A percentile compares a stretch with the other conserved stretches of the same genome.
phyloP scores from a whole-genome alignment of 2,113 vertebrate genomes.

The Planiliza haematocheilus region DNA sequence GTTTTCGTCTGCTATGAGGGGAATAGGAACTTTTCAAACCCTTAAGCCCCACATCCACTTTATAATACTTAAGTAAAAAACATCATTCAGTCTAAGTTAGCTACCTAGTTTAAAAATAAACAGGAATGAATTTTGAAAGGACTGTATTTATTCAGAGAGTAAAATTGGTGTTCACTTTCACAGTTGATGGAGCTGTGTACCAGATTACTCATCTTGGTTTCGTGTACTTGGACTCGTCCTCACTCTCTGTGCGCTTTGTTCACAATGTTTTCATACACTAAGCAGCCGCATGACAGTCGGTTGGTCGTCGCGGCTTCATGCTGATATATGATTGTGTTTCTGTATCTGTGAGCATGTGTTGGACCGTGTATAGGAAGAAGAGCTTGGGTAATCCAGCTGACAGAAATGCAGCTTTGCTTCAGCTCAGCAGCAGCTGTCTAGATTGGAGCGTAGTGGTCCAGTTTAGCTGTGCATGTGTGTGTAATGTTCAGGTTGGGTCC shows the following conservation, averaged over 20 bases:
- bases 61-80: too few species aligned
- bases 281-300: too few species aligned
- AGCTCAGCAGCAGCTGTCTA: constrained; percentile 72
- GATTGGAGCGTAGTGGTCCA: constrained; percentile 53
- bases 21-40: too few species aligned
- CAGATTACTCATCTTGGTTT: too few species aligned
- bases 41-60: too few species aligned
- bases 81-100: too few species aligned
- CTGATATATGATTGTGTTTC: constrained; percentile 4
- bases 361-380: constrained; percentile 29
- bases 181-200: background rate
- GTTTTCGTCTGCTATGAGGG: background rate
- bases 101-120: too few species aligned
- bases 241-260: too few species aligned
- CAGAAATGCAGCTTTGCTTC: constrained; percentile 68
- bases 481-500: constrained; percentile 8
- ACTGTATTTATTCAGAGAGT: background rate
- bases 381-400: constrained; percentile 71
- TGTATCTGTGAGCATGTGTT: constrained; percentile 36
- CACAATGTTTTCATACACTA: too few species aligned
- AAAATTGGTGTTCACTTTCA: background rate
- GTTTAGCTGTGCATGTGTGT: background rate
- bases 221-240: too few species aligned
- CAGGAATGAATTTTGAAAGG: background rate
- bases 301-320: background rate